A percentile compares a stretch with the other conserved stretches of the same genome.
Conservation (phyloP, 2,113 vertebrate genomes). For the Calyptomena viridis region DNA sequence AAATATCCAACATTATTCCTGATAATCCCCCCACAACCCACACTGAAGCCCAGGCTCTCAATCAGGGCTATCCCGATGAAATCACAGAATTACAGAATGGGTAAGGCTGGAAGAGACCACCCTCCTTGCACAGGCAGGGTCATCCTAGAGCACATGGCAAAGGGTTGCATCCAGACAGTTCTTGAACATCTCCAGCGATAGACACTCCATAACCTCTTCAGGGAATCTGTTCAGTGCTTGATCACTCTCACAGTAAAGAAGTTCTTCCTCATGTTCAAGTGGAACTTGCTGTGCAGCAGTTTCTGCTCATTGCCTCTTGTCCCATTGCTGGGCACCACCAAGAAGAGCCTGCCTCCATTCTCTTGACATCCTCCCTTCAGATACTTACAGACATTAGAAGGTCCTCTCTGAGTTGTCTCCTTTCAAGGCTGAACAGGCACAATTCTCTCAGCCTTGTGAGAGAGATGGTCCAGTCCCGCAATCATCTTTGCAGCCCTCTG, state of each 20-base stretch:
- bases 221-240: not conserved
- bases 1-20: not conserved
- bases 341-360: not conserved
- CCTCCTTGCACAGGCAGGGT: not conserved
- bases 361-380: not conserved
- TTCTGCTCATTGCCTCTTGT: not conserved
- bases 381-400: not conserved
- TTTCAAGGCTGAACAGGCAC: not conserved
- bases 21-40: not conserved
- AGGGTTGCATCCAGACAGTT: not conserved
- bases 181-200: rapidly evolving
- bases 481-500: not conserved
- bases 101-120: not conserved
- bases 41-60: not conserved
- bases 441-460: not conserved
- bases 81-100: not conserved
- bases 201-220: not conserved
- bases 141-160: not conserved
- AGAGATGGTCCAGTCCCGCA: not conserved
- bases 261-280: not conserved
- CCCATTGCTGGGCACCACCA: not conserved
- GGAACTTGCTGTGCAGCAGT: not conserved
- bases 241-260: not conserved
- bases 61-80: not conserved
- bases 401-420: not conserved